These are phyloP conservation scores for Pipra filicauda DNA, from an alignment of 2,113 vertebrate species.

Conservation along the genomic window DNA sequence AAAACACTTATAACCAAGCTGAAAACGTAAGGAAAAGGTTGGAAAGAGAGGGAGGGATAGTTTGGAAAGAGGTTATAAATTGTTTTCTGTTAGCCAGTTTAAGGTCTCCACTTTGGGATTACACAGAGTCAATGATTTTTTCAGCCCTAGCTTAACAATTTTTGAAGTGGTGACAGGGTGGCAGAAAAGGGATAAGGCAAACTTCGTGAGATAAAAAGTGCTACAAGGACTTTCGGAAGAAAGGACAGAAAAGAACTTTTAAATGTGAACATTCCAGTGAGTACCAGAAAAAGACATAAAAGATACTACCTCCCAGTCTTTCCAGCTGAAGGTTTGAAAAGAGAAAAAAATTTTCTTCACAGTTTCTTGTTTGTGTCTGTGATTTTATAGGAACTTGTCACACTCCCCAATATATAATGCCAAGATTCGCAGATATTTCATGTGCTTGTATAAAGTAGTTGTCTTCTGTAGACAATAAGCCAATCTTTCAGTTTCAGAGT, in stretches of 20 bases:
- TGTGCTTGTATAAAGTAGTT: conserved; percentile 8
- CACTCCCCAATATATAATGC: not conserved
- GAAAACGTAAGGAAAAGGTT: not conserved
- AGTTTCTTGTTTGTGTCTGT: not conserved
- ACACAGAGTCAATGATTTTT: not conserved
- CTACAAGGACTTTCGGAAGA: conserved; percentile 5
- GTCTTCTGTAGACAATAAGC: conserved; percentile 26
- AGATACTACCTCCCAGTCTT: not conserved
- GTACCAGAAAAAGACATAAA: not conserved
- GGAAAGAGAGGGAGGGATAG: not conserved
- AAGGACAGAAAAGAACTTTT: not conserved
- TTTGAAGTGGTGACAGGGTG: not conserved
- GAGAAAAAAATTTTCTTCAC: conserved; percentile 5
- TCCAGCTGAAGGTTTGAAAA: not conserved
- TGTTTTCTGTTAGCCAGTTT: not conserved
- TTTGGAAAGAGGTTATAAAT: not conserved
- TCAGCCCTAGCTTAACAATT: not conserved
- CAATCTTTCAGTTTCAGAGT: conserved; percentile 37
- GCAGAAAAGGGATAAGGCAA: not conserved
- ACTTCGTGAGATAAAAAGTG: conserved; percentile 4
- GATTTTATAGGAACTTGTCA: conserved; percentile 33
- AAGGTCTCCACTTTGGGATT: not conserved
- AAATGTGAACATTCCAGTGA: not conserved
- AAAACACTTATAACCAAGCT: not conserved
- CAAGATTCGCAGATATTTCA: conserved; percentile 1